Percentiles rank a stretch among this genome's conserved stretches.
Conservation (phyloP, 2,113 vertebrate genomes). For the Nothobranchius kuhntae region DNA sequence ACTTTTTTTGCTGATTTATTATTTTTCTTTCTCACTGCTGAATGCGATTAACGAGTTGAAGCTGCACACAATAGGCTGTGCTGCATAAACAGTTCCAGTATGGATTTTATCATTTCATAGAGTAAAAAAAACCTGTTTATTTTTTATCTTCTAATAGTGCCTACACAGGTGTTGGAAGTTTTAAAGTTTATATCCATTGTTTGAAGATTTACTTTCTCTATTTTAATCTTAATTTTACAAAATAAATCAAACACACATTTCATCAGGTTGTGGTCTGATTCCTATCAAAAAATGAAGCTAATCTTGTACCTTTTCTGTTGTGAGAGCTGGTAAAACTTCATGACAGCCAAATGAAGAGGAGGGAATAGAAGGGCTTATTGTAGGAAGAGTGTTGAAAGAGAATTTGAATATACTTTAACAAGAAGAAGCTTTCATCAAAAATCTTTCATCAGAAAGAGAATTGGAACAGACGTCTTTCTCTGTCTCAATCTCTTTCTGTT, state of each 20-base stretch:
- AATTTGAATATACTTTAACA: conserved; percentile 30
- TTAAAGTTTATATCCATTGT: too few species aligned
- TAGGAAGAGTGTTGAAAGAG: conserved; percentile 33
- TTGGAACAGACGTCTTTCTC: conserved; percentile 8
- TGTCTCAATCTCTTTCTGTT: conserved; percentile 18
- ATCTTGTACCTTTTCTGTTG: background rate
- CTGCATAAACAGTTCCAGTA: conserved; percentile 16
- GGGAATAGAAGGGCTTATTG: conserved; percentile 23
- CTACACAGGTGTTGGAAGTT: background rate
- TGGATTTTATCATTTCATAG: conserved; percentile 16
- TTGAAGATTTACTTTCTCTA: background rate
- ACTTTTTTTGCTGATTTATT: conserved; percentile 36
- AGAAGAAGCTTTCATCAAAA: conserved; percentile 42
- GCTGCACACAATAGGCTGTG: background rate
- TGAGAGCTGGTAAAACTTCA: conserved; percentile 12
- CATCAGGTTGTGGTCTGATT: background rate
- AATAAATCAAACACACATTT: background rate
- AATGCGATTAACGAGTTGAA: background rate
- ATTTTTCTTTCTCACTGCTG: background rate
- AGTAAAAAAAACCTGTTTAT: conserved; percentile 19
- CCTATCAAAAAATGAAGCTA: background rate
- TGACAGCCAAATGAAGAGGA: conserved; percentile 19
- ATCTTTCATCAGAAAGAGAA: conserved; percentile 46
- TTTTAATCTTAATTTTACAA: conserved; percentile 6
- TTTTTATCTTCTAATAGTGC: conserved; percentile 21